phyloP scores from a whole-genome alignment of 2,888 invertebrate species.

The Scelioninae gen. 1 region DNA sequence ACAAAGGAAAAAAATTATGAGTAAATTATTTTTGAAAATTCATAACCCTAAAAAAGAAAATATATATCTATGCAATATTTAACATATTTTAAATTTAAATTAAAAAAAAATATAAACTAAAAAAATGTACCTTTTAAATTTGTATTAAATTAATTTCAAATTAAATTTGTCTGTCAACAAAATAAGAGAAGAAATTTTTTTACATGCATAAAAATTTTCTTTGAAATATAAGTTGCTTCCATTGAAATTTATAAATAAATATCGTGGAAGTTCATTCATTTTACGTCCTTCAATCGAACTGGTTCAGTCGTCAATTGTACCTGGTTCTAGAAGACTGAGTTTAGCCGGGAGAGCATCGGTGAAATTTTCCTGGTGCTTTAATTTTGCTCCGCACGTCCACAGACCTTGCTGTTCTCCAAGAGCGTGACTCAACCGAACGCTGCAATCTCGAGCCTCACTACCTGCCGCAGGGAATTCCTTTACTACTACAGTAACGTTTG shows the following conservation, averaged over 20 bases:
- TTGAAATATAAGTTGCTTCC: background rate
- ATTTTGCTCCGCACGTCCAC: conserved; percentile 83
- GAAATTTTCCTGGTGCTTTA: conserved; percentile 79
- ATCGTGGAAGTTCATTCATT: conserved; percentile 36
- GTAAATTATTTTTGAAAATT: too few species aligned
- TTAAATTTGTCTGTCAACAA: too few species aligned
- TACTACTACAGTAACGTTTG: conserved; percentile 81
- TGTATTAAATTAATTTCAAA: too few species aligned
- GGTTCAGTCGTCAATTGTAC: conserved; percentile 80
- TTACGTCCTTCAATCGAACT: conserved; percentile 61
- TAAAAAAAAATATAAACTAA: too few species aligned
- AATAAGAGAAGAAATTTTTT: too few species aligned
- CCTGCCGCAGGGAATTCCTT: conserved; percentile 81
- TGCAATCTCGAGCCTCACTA: conserved; percentile 82
- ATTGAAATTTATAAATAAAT: background rate
- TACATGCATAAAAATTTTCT: background rate
- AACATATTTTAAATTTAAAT: too few species aligned
- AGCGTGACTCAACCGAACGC: conserved; percentile 81
- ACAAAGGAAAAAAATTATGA: too few species aligned
- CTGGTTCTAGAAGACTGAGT: conserved; percentile 83
- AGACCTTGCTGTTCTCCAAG: conserved; percentile 82
- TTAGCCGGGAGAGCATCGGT: conserved; percentile 82
- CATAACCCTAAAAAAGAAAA: too few species aligned
- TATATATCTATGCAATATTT: too few species aligned
- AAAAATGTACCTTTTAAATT: too few species aligned